Evolutionary conservation across 2,797 vertebrate species (phyloP).

Genomic region (Threskiornis aethiopicus): DNA sequence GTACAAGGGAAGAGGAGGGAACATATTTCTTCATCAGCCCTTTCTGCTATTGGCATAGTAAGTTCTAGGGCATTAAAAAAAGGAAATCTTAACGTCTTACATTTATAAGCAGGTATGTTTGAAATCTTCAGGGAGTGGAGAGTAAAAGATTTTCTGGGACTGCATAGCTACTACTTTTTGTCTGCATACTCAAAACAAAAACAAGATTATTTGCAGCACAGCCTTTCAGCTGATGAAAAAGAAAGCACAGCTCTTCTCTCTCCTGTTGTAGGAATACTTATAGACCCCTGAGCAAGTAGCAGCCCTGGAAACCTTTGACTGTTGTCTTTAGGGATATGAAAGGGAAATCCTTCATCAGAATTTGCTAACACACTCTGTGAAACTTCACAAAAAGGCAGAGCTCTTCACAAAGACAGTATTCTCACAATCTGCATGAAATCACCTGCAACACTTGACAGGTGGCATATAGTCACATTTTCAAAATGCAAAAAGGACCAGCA

Average conservation of each 20-base stretch:
- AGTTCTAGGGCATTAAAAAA: background rate
- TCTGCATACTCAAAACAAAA: background rate
- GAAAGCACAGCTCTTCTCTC: background rate
- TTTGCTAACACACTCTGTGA: background rate
- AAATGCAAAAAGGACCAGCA: background rate
- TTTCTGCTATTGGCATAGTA: background rate
- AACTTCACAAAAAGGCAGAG: background rate
- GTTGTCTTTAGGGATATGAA: background rate
- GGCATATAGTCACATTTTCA: background rate
- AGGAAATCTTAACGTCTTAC: background rate
- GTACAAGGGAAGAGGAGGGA: background rate
- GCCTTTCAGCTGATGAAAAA: background rate
- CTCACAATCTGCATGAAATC: background rate
- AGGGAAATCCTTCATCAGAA: background rate
- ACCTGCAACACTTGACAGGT: background rate
- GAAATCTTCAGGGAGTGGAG: background rate
- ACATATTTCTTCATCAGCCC: conserved; percentile 36
- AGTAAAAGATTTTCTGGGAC: background rate
- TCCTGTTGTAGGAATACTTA: background rate
- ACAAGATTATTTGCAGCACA: background rate
- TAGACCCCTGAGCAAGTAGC: background rate
- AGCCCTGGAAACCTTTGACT: background rate
- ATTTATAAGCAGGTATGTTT: background rate
- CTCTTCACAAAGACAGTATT: background rate
- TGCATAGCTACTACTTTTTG: background rate